Percentiles rank a stretch among this genome's conserved stretches.
Conservation (phyloP, 2,888 invertebrate genomes). For the Stenodema calcarata region DNA sequence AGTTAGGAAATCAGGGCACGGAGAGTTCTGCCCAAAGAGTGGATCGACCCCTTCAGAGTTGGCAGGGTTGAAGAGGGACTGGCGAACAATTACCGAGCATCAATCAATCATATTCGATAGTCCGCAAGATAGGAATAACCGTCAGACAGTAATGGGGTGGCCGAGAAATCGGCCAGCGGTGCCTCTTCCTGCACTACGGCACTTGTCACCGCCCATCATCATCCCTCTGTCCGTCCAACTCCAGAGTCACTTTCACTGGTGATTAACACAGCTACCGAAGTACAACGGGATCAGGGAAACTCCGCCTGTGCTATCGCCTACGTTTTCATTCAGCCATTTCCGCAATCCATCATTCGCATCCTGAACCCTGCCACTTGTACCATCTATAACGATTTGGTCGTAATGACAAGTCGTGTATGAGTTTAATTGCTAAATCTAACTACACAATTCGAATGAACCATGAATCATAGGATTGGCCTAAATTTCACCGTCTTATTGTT, state of each 20-base stretch:
- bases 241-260: neutral
- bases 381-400: neutral
- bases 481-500: no score
- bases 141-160: neutral
- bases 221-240: neutral
- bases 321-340: neutral
- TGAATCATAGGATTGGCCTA: no score
- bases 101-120: neutral
- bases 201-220: neutral
- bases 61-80: neutral
- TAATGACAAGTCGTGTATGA: no score
- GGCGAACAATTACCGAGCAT: neutral
- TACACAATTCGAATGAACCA: no score
- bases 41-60: neutral
- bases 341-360: neutral
- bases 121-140: neutral
- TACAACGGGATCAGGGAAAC: neutral
- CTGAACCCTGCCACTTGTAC: neutral
- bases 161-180: neutral
- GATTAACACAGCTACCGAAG: neutral
- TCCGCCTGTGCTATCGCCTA: neutral
- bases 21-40: neutral
- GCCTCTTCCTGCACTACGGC: neutral
- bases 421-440: no score
- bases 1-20: neutral